Base-by-base conservation (phyloP, 2,113 vertebrate genomes). In the Brachypteracias leptosomus region DNA sequence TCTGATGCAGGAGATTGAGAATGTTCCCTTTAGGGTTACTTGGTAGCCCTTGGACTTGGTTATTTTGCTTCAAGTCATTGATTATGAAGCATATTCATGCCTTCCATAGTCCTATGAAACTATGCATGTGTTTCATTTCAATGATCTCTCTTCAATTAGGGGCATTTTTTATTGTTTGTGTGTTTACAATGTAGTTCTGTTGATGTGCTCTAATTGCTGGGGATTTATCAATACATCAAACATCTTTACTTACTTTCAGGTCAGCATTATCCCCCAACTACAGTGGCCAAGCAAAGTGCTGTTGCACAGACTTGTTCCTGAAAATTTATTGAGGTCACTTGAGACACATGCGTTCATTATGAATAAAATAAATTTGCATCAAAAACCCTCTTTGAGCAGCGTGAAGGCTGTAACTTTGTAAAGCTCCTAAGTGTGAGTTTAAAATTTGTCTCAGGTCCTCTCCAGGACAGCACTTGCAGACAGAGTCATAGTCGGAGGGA, bases 281-380 rank as follows among this genome's bases (percentile, higher is more conserved):
- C n/a, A 31, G 55, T 25, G 38, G 20, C 33, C 44, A 51, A 58
- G 18, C 0, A 0, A 73, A 83, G 16, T 84, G 46, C 19, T 74
- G 71, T 63, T 36, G 33, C 35, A 38, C 20, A 71, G 42, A 78
- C 15, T 3, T 29, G 17, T 33, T 73, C 3, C 33, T 26, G 3
- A 58, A 49, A 42, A 77, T 59, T 58, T 90, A 38, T 74, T 70
- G n/a, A 55, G 11, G 24, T 86, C 55, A n/a, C 0, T 47, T 2
- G 66, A 71, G 57, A n/a, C 3, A 2, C 1, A 0, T 38, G 16
- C 0, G 0, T 59, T 88, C 33, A 29, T 65, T 62, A 47, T 71
- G 66, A 73, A 68, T 83, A 80, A 83, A 85, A 73, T 76, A 18
- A 49, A 57, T 67, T 52, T 87, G 24, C 29, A 10, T 65, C 10